A percentile compares a stretch with the other conserved stretches of the same genome.
phyloP scores from a whole-genome alignment of 2,888 invertebrate species.

The Zeuzera pyrina region DNA sequence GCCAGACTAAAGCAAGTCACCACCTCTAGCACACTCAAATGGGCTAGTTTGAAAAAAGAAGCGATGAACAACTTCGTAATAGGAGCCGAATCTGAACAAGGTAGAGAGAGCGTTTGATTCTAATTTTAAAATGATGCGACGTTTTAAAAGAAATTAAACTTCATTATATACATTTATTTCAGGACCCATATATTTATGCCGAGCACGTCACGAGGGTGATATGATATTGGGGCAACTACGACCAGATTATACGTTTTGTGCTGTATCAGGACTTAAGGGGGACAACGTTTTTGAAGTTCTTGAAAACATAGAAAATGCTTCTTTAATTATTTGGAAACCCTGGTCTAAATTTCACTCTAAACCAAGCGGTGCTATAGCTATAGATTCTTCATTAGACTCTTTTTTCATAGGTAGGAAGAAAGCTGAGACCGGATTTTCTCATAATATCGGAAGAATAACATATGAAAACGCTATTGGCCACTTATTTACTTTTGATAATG shows the following conservation, averaged over 20 bases:
- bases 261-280: conserved; percentile 75
- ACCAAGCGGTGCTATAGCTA: conserved; percentile 79
- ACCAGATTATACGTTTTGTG: conserved; percentile 74
- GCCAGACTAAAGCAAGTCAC: conserved; percentile 76
- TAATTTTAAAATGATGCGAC: neutral
- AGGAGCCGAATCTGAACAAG: conserved; percentile 65
- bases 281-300: conserved; percentile 80
- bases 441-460: conserved; percentile 81
- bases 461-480: conserved; percentile 78
- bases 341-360: conserved; percentile 80
- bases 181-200: conserved; percentile 80
- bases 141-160: neutral
- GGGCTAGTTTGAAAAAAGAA: conserved; percentile 73
- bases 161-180: conserved; percentile 17
- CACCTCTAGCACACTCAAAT: conserved; percentile 86
- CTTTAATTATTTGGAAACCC: conserved; percentile 82
- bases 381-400: conserved; percentile 55
- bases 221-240: conserved; percentile 81
- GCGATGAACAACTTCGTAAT: conserved; percentile 75
- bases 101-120: conserved; percentile 23
- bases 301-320: conserved; percentile 84
- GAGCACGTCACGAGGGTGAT: conserved; percentile 79
- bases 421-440: conserved; percentile 48
- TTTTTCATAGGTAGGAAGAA: conserved; percentile 53
- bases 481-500: conserved; percentile 77